Evolutionary conservation across 2,113 vertebrate genomes (phyloP), one percentile per base, ranked within the genome.

Genomic region (Tachycineta bicolor): DNA sequence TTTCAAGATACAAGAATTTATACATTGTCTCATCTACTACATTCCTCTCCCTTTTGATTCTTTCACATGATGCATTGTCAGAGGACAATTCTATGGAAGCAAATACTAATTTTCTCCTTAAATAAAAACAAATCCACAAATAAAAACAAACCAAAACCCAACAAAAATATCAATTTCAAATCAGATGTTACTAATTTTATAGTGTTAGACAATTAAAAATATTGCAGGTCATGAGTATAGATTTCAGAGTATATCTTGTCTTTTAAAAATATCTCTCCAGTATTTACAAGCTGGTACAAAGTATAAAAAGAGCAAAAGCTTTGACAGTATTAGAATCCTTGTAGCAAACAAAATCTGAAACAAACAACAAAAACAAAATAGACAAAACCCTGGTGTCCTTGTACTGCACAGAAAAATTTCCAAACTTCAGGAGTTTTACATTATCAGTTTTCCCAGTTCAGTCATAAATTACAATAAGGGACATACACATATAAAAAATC

Each of bases 171-270:
- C 49, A 39, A 43, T 56, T 84, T 96, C 71, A 94, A 96, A 97
- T 70, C 67, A 94, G 73, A 94, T 76, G 23, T 86, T 93, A 95
- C 70, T 87, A 18, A 50, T 87, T 90, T 83, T 74, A 96, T 79
- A 86, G 73, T 84, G 83, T 83, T 65, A 78, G n/a, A 90, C 73
- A 88, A 90, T 65, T 90, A 79, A 89, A 87, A 89, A 74, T 19
- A 88, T 41, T 95, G 69, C 87, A 95, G 75, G 69, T 14, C 22
- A 97, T 65, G n/a, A 78, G 69, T 56, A 81, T 65, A 73, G 79
- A 88, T 77, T 83, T 81, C 90, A 83, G 47, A 18, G 1, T 34
- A 9, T 23, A 53, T 29, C 58, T 70, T 71, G 14, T 24, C 78
- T 55, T 89, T 80, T 41, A 88, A 87, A 82, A 88, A 68, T 50